Conservation (phyloP, 2,113 vertebrate genomes). For the Grammomys dolichurus region DNA sequence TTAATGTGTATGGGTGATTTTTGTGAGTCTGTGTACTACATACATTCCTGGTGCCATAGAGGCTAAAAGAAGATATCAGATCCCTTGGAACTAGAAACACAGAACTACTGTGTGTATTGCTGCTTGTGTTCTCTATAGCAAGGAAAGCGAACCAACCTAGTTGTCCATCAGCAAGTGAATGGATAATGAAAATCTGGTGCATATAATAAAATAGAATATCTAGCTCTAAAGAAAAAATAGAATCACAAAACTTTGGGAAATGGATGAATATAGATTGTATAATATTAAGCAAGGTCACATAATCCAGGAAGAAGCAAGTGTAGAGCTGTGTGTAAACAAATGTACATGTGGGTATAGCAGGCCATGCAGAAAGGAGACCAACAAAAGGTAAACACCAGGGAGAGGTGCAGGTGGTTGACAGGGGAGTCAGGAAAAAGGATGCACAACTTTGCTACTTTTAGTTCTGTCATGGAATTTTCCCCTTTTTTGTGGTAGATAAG, state of each 20-base stretch:
- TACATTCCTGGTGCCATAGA: neutral
- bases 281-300: neutral
- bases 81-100: neutral
- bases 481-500: no score
- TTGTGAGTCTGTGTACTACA: neutral
- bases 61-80: neutral
- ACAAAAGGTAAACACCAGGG: no score
- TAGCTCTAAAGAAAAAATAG: neutral
- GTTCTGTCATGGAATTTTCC: no score
- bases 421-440: no score
- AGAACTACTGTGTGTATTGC: neutral
- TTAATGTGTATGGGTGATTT: neutral
- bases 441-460: no score
- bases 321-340: neutral
- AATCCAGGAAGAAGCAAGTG: no score
- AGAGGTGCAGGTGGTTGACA: no score
- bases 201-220: neutral
- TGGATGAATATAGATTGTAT: neutral
- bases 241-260: neutral
- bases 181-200: neutral
- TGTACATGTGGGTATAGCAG: neutral
- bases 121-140: neutral
- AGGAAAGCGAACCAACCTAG: neutral
- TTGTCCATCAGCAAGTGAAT: neutral
- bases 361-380: neutral